These are phyloP conservation scores for Oxyura jamaicensis DNA, from an alignment of 2,113 vertebrate genomes.

Conservation along the genomic window DNA sequence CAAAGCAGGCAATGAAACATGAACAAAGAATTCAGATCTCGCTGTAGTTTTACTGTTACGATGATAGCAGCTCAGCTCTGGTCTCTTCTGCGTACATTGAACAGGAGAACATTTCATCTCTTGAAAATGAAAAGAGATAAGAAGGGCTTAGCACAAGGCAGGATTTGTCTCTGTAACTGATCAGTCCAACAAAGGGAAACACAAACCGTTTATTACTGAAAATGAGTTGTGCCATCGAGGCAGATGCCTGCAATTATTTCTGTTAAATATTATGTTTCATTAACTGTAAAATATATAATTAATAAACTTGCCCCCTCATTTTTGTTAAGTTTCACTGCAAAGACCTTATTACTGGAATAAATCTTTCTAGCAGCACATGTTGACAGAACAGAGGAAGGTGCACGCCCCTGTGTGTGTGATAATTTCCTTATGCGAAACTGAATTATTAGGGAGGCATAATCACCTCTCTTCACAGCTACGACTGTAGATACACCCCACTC, in stretches of 20 bases:
- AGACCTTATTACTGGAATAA: constrained; percentile 70
- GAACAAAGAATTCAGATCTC: constrained; percentile 10
- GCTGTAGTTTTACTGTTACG: background rate
- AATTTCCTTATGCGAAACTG: background rate
- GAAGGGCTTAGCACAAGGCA: background rate
- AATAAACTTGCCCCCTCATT: constrained; percentile 66
- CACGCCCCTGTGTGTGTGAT: background rate
- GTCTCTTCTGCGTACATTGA: background rate
- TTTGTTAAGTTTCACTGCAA: constrained; percentile 54
- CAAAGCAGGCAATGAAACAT: constrained; percentile 12
- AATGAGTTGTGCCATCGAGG: constrained; percentile 60
- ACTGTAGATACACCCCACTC: constrained; percentile 27
- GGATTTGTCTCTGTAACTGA: constrained; percentile 60
- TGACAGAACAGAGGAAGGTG: background rate
- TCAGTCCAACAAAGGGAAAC: constrained; percentile 44
- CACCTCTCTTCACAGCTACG: background rate
- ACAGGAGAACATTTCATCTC: constrained; percentile 39
- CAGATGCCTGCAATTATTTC: constrained; percentile 72
- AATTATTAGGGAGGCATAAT: constrained; percentile 52
- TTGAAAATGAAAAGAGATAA: constrained; percentile 29
- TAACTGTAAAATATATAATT: constrained; percentile 77
- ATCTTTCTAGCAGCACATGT: constrained; percentile 1
- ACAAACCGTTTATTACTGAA: constrained; percentile 55
- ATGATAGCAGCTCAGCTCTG: background rate
- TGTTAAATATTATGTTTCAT: constrained; percentile 75